Evolutionary conservation across 1,140 invertebrate species (phyloP).

Genomic region (Tetramorium simillimum): DNA sequence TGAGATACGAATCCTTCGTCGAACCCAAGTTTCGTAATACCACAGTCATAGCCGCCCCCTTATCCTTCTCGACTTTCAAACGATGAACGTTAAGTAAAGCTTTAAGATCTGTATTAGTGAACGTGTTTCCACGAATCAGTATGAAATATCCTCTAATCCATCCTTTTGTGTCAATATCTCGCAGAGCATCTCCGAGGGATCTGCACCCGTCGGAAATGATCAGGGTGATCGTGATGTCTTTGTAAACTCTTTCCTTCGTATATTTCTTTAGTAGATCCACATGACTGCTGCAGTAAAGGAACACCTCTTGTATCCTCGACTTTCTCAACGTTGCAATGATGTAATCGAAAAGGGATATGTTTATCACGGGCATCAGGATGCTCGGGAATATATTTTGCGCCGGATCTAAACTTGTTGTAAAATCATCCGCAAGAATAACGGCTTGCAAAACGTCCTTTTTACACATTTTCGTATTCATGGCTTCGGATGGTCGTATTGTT

Average conservation of each 20-base stretch:
- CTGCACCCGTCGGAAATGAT: conserved; percentile 92
- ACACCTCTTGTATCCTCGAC: conserved; percentile 94
- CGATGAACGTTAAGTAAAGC: conserved; percentile 84
- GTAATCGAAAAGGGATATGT: conserved; percentile 94
- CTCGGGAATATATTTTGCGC: conserved; percentile 87
- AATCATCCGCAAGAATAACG: conserved; percentile 94
- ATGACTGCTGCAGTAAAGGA: conserved; percentile 93
- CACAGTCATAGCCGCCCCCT: conserved; percentile 95
- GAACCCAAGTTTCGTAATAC: conserved; percentile 91
- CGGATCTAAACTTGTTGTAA: conserved; percentile 91
- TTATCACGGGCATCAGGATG: conserved; percentile 90
- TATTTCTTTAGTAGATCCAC: conserved; percentile 90
- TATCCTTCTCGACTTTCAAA: conserved; percentile 88
- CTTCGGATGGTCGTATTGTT: too few relatives aligned
- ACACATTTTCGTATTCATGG: conserved; percentile 76
- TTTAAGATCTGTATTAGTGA: conserved; percentile 92
- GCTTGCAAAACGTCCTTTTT: conserved; percentile 94
- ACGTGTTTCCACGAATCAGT: conserved; percentile 91
- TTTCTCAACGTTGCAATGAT: conserved; percentile 93
- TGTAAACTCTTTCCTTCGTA: conserved; percentile 87
- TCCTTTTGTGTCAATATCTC: conserved; percentile 96
- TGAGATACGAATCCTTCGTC: conserved; percentile 87
- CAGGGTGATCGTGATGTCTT: conserved; percentile 75
- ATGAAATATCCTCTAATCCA: conserved; percentile 95
- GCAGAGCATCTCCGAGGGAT: conserved; percentile 96